Base-by-base conservation (phyloP, 2,888 invertebrate species). In the Torymus aiolomorphi region DNA sequence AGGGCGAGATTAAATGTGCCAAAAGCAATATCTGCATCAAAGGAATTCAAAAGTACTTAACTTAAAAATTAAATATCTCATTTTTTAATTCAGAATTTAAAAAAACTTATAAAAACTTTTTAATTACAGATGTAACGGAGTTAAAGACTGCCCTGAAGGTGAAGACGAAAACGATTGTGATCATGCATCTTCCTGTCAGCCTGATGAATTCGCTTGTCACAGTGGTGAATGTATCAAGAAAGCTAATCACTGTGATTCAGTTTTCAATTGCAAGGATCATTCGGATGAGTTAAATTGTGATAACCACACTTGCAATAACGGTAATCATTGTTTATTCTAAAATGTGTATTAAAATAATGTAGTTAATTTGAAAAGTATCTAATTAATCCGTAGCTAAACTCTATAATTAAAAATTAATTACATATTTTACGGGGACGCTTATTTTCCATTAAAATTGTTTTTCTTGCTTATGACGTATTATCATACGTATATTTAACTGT, bases 151-250 rank as follows among this genome's bases (percentile, higher is more conserved):
- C 83, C 85, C 87, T 0, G 87, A 89, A 80, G 92, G 92, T 0
- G 93, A 94, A 79, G 94, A 94, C 81, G 94, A 94, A 83, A 89
- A 89, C 0, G 92, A 93, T 84, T 94, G 94, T 85, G 31, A 11
- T 0, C 8, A 0, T 0, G 2, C 18, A 16, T 31, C 72, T 4
- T 2, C 11, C 1, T 82, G 80, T 13, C 57, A 57, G 11, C 12
- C 52, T 8, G 65, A 78, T 54, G 88, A 90, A 78, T 94, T 93
- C 81, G 88, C 87, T 63, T 94, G 94, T 84, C 89, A 88, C 14
- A 91, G 91, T 84, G 92, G 92, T 0, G 88, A 91, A 4, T 94
- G 94, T 83, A 89, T 94, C 54, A 84, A 84, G 8, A 86, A 87
- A 24, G 81, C 86, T 42, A 84, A 88, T 59, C 91, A 91, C 2